Conservation (phyloP, 2,797 vertebrate genomes). For the Spinibarbus caldwelli region DNA sequence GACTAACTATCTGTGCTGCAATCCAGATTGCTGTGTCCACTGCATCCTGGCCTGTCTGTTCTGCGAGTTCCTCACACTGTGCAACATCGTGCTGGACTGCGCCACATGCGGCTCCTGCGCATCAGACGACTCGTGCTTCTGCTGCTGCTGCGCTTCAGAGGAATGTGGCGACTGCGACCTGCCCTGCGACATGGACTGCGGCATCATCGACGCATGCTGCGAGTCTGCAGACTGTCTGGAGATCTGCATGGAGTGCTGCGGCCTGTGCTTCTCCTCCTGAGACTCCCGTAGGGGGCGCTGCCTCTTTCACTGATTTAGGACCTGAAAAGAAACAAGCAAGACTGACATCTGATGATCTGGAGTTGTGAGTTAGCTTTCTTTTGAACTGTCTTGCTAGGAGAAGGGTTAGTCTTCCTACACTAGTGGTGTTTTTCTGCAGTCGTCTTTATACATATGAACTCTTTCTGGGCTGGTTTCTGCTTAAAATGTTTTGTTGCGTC, state of each 20-base stretch:
- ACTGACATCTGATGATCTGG: not conserved
- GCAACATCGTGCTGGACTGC: slow-evolving; percentile 95
- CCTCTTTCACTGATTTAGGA: slow-evolving; percentile 7
- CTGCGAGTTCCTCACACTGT: slow-evolving; percentile 97
- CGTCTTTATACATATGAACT: not conserved
- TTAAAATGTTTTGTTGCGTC: slow-evolving; percentile 8
- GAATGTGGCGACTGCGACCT: slow-evolving; percentile 96
- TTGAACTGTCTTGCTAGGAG: slow-evolving; percentile 1
- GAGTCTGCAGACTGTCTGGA: slow-evolving; percentile 98
- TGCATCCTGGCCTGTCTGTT: slow-evolving; percentile 98
- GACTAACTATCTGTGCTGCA: slow-evolving; percentile 3
- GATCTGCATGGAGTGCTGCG: slow-evolving; percentile 99
- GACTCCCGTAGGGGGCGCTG: slow-evolving; percentile 35
- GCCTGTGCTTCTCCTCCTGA: slow-evolving; percentile 98
- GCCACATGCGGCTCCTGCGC: slow-evolving; percentile 95
- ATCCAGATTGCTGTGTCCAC: slow-evolving; percentile 94
- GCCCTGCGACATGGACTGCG: slow-evolving; percentile 98
- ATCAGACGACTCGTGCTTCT: slow-evolving; percentile 93
- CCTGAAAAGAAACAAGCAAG: not conserved
- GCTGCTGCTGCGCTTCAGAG: slow-evolving; percentile 94
- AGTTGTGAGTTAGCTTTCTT: slow-evolving; percentile 29
- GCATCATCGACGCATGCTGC: slow-evolving; percentile 98
- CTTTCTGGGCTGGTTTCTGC: not conserved
- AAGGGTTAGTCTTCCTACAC: not conserved
- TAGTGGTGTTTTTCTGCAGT: not conserved